phyloP scores from a whole-genome alignment of 1,140 invertebrate genomes.

The Protaetia brevitarsis region DNA sequence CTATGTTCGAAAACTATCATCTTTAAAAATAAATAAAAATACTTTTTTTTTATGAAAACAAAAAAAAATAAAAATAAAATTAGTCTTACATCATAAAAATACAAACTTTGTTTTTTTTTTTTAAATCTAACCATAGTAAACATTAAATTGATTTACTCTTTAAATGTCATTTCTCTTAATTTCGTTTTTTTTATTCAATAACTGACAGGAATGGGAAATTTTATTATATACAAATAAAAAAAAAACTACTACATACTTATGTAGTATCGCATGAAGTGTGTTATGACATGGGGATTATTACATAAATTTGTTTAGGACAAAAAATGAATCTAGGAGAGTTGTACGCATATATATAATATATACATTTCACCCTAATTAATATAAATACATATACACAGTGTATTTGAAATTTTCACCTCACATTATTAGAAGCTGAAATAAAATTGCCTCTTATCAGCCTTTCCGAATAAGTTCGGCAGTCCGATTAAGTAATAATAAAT shows the following conservation, averaged over 20 bases:
- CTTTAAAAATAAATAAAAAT: constrained; percentile 19
- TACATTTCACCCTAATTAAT: constrained; percentile 17
- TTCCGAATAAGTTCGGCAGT: not conserved
- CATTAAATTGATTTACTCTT: no score
- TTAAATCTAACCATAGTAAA: not conserved
- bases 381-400: constrained; percentile 18
- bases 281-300: constrained; percentile 17
- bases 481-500: constrained; percentile 2
- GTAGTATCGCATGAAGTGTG: not conserved
- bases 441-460: not conserved
- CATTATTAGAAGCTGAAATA: constrained; percentile 5
- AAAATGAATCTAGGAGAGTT: constrained; percentile 14
- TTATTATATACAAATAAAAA: constrained; percentile 17
- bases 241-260: constrained; percentile 2
- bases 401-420: constrained; percentile 15
- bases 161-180: constrained; percentile 4
- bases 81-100: constrained; percentile 12
- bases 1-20: constrained; percentile 11
- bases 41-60: constrained; percentile 18
- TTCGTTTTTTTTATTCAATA: not conserved
- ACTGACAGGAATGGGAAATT: constrained; percentile 13
- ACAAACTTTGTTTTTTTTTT: constrained; percentile 17
- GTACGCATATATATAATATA: constrained; percentile 18
- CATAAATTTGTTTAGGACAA: constrained; percentile 13
- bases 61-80: constrained; percentile 6